phyloP scores from a whole-genome alignment of 2,113 vertebrate species.

The Proterorhinus semilunaris region DNA sequence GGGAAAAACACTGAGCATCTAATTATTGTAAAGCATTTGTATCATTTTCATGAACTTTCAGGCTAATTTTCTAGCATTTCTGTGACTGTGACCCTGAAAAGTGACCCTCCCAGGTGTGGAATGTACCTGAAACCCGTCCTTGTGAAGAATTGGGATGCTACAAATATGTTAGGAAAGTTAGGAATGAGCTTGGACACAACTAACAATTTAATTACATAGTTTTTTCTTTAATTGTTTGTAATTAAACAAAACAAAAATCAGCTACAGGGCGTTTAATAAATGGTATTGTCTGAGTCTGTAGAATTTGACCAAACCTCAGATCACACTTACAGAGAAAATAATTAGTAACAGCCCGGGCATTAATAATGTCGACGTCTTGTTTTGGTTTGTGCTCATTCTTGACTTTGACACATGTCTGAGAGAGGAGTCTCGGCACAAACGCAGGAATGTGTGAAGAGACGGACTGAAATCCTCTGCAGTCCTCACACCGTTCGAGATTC shows the following conservation, averaged over 20 bases:
- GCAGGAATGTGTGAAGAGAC: conserved; percentile 42
- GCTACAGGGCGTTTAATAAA: background rate
- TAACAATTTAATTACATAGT: too few relatives aligned
- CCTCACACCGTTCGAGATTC: background rate
- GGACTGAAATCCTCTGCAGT: conserved; percentile 6
- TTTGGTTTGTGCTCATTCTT: conserved; percentile 3
- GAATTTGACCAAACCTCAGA: background rate
- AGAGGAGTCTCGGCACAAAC: conserved; percentile 9
- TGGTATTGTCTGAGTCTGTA: background rate
- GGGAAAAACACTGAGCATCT: too few relatives aligned
- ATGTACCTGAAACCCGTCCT: too few relatives aligned
- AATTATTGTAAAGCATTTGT: too few relatives aligned
- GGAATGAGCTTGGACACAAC: too few relatives aligned
- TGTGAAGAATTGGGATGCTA: too few relatives aligned
- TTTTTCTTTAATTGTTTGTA: too few relatives aligned
- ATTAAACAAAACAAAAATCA: background rate
- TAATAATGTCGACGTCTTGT: background rate
- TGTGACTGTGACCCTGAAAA: too few relatives aligned
- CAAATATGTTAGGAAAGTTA: too few relatives aligned
- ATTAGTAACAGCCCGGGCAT: background rate
- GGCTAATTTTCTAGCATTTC: too few relatives aligned
- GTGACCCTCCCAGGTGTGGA: too few relatives aligned
- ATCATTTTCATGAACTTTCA: too few relatives aligned
- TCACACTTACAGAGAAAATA: background rate
- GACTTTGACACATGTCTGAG: conserved; percentile 30